Conservation (phyloP, 2,797 vertebrate species). For the Onychomys torridus region DNA sequence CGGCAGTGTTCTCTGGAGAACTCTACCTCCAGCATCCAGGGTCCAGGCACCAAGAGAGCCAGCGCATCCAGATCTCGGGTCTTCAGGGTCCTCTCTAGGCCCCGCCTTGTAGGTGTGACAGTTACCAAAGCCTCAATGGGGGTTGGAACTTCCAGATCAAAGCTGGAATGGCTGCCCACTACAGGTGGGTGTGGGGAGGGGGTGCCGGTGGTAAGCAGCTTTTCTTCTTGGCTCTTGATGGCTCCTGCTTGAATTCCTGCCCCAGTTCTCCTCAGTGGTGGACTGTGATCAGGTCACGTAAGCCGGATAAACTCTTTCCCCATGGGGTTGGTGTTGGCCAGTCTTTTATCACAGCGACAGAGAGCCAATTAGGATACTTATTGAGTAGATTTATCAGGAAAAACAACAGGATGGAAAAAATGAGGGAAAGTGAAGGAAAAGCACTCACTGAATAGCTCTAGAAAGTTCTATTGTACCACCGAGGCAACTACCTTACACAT, state of each 20-base stretch:
- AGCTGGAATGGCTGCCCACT: no score
- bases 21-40: no score
- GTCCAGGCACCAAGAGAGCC: no score
- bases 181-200: no score
- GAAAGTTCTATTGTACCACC: not conserved
- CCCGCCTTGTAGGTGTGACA: no score
- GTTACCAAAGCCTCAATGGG: no score
- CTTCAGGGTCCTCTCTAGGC: no score
- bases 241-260: not conserved
- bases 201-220: not conserved
- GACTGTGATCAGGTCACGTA: not conserved
- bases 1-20: no score
- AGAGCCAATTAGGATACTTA: not conserved
- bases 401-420: not conserved
- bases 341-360: not conserved
- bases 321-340: not conserved
- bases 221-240: not conserved
- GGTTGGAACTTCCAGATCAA: no score
- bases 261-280: not conserved
- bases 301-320: not conserved
- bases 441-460: not conserved
- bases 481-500: fast-evolving
- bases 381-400: not conserved
- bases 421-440: not conserved
- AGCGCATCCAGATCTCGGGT: no score